Evolutionary conservation across 37 sponge, comb jelly and placozoan species (phyloP).

Genomic region (Axinella damicornis): DNA sequence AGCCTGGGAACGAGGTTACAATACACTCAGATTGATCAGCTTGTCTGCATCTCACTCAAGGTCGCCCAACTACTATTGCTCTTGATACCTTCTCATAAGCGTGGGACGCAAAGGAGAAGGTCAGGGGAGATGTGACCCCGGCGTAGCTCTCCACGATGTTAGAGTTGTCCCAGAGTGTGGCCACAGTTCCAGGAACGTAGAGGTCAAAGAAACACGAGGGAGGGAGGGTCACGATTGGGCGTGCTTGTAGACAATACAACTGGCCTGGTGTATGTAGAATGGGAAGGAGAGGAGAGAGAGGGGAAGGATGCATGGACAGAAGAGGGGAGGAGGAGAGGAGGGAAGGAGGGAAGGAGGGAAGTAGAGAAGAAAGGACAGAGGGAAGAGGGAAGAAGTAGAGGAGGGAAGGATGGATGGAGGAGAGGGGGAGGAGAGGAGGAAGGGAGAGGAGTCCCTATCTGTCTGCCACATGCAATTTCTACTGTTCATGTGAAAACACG

Average conservation of each 20-base stretch:
- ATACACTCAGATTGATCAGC: too few species aligned
- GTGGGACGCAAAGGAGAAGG: slow-evolving; percentile 88
- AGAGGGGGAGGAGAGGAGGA: too few species aligned
- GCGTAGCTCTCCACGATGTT: slow-evolving; percentile 92
- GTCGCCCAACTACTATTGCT: too few species aligned
- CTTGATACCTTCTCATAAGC: slow-evolving; percentile 67
- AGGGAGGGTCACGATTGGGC: slow-evolving; percentile 90
- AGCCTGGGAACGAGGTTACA: too few species aligned
- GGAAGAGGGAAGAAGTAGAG: neutral
- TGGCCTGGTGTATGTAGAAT: slow-evolving; percentile 36
- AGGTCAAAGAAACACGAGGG: slow-evolving; percentile 78
- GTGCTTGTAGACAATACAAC: slow-evolving; percentile 85
- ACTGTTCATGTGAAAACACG: too few species aligned
- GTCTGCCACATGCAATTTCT: too few species aligned
- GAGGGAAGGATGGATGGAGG: too few species aligned
- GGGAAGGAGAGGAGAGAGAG: neutral
- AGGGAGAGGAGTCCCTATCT: too few species aligned
- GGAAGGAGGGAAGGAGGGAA: neutral
- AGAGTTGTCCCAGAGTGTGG: slow-evolving; percentile 90
- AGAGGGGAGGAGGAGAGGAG: too few species aligned
- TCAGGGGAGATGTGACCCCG: slow-evolving; percentile 90
- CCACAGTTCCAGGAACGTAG: slow-evolving; percentile 31
- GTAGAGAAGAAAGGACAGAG: too few species aligned
- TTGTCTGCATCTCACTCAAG: too few species aligned
- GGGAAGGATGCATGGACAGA: too few species aligned